Evolutionary conservation across 2,113 vertebrate species (phyloP).

Genomic region (human (Homo sapiens)): GRCh38 chr7:127977501-127978000

Average conservation of each 20-base stretch:
- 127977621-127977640: no score
- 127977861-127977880: not conserved
- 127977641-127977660: not conserved
- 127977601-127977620: not conserved
- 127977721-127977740: not conserved
- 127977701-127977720: not conserved
- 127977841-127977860: not conserved
- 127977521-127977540: not conserved
- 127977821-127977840: not conserved
- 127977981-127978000: not conserved
- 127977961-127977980: not conserved
- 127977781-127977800: not conserved
- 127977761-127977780: not conserved
- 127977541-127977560: conserved; percentile 7
- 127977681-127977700: not conserved
- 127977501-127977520: not conserved
- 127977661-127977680: not conserved
- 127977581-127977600: not conserved
- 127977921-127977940: not conserved
- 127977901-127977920: not conserved
- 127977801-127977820: not conserved
- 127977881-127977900: not conserved
- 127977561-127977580: no score
- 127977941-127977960: not conserved
- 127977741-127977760: not conserved